Percentiles rank a stretch among this genome's conserved stretches.
phyloP scores from a whole-genome alignment of 2,888 invertebrate genomes.

The Lepeophtheirus nordmannii region DNA sequence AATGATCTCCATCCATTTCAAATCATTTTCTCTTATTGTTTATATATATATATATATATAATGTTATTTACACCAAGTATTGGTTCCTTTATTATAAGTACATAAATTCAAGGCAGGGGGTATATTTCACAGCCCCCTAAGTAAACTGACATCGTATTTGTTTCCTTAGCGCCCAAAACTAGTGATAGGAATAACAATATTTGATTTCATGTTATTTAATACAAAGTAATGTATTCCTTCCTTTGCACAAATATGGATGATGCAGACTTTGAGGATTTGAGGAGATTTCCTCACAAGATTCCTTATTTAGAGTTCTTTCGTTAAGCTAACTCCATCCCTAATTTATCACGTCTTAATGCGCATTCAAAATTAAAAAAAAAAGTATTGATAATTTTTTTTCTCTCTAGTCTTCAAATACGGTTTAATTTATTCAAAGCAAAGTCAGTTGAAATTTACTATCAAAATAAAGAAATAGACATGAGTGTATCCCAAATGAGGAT shows the following conservation, averaged over 20 bases:
- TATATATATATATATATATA: too few relatives aligned
- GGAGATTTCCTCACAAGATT: too few relatives aligned
- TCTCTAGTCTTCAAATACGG: neutral
- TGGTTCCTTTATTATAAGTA: neutral
- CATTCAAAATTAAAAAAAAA: neutral
- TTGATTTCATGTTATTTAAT: too few relatives aligned
- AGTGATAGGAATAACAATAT: neutral
- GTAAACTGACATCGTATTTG: neutral
- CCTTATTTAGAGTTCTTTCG: too few relatives aligned
- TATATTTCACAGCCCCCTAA: constrained; percentile 1
- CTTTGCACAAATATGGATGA: too few relatives aligned
- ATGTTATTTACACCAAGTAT: too few relatives aligned
- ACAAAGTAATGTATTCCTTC: too few relatives aligned
- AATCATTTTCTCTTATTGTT: too few relatives aligned
- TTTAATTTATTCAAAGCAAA: neutral
- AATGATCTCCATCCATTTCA: too few relatives aligned
- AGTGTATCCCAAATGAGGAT: neutral
- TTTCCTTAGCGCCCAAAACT: neutral
- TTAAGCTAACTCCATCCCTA: neutral
- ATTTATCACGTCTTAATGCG: neutral
- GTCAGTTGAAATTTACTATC: neutral
- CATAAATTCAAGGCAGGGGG: neutral
- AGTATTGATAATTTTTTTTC: neutral
- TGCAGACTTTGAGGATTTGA: too few relatives aligned
- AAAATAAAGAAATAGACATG: neutral